phyloP scores from a whole-genome alignment of 1,140 invertebrate genomes.

The Dysdera silvatica region DNA sequence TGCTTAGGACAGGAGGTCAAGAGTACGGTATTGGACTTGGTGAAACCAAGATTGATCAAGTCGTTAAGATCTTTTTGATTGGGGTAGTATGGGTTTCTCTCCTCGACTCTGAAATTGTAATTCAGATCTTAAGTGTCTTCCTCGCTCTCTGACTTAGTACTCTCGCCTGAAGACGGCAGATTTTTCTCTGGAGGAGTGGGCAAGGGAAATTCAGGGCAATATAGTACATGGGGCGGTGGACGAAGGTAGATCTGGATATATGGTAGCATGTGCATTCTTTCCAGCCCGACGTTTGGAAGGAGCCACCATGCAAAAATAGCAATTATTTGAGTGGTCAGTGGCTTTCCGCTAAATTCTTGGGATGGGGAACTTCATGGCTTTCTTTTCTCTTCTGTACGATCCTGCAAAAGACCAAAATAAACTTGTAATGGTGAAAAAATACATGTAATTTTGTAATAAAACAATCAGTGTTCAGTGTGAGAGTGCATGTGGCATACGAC shows the following conservation, averaged over 20 bases:
- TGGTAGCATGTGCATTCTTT: neutral
- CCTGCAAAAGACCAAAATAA: neutral
- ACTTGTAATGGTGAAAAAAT: no score
- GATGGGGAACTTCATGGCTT: neutral
- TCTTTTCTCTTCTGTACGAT: neutral
- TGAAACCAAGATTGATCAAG: conserved; percentile 25
- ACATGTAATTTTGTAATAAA: no score
- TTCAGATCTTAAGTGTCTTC: neutral
- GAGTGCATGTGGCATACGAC: no score
- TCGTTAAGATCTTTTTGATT: conserved; percentile 26
- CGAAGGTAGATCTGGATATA: neutral
- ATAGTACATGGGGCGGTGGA: neutral
- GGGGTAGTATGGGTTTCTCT: conserved; percentile 30
- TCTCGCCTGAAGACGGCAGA: neutral
- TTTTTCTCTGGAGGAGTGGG: neutral
- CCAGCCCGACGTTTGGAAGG: neutral
- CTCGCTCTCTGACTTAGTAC: neutral
- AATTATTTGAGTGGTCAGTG: neutral
- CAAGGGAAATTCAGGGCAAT: neutral
- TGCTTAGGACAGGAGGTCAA: conserved; percentile 4
- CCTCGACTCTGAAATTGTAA: conserved; percentile 12
- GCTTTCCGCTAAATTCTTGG: neutral
- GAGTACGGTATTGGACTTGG: conserved; percentile 18
- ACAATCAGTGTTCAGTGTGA: no score
- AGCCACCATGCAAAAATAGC: neutral